Evolutionary conservation across 2,113 vertebrate species (phyloP), one percentile per base, ranked within the genome.

Genomic region (Pollachius pollachius): DNA sequence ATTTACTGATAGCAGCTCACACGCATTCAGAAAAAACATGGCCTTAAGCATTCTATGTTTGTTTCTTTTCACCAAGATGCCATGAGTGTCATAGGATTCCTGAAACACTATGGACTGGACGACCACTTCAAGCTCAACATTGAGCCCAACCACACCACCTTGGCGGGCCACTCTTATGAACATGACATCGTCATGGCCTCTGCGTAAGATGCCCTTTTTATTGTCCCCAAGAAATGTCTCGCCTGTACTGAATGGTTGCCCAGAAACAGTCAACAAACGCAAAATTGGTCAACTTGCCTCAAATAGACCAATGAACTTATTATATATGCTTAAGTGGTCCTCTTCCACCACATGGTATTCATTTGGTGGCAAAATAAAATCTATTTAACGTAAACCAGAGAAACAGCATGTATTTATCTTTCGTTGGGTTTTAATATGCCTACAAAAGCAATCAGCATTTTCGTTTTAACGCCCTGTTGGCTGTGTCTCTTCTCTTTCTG

Each of bases 81-180:
- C 0, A 87, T 91, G 89, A 90, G 85, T 58, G 88, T 91, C 1
- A 88, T 89, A n/a, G 87, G 78, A 12, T 90, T 92, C 75, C 81
- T 90, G 2, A 89, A 89, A 77, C 85, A 89, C 71, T 89, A 80
- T 15, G 79, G 77, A 34, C 80, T 90, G 76, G 84, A 90, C 27
- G 70, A 21, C 23, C 71, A 91, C 78, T 90, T 91, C 15, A 92
- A 90, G 77, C 66, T 92, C 71, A 91, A 91, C 70, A 89, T 91
- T 0, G 89, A 89, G 75, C 90, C 89, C 73, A 92, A 89, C 82
- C 89, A 91, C 86, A 92, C 88, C 19, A 89, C 89, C 17, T 75
- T 92, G 81, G 89, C 89, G 8, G 89, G 88, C 70, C 87, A 89
- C 74, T 80, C 86, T 2, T 89, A 89, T 15, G 89, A 90, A 65